These are phyloP conservation scores for Caenorhabditis sp. DNA, from an alignment of 2,888 invertebrate genomes.

Conservation along the genomic window DNA sequence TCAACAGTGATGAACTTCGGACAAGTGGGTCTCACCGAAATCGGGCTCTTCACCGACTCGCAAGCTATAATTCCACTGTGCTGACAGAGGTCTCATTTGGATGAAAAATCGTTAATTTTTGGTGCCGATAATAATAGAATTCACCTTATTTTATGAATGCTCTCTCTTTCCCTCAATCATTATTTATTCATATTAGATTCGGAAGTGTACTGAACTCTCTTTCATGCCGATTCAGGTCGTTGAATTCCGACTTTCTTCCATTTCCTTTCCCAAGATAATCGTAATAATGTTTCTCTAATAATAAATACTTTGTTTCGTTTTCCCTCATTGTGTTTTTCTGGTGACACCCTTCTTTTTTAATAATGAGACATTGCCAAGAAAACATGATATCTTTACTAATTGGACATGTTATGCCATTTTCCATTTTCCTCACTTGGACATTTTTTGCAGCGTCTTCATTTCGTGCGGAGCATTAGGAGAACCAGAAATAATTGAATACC, in stretches of 20 bases:
- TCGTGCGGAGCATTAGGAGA: background rate
- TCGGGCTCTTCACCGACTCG: conserved; percentile 62
- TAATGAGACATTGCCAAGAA: conserved; percentile 24
- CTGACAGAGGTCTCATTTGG: conserved; percentile 26
- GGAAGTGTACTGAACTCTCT: conserved; percentile 44
- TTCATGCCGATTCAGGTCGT: conserved; percentile 22
- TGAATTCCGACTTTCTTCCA: conserved; percentile 5
- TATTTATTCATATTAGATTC: conserved; percentile 50
- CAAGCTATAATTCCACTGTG: conserved; percentile 64
- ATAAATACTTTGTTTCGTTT: conserved; percentile 20
- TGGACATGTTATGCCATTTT: conserved; percentile 13
- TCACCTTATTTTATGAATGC: conserved; percentile 8
- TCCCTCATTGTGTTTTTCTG: background rate
- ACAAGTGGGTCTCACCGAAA: conserved; percentile 66
- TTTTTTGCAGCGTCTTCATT: background rate
- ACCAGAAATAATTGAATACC: too few relatives aligned
- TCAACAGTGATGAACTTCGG: conserved; percentile 62
- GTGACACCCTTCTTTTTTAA: conserved; percentile 15
- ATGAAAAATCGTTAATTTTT: background rate
- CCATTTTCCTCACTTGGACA: background rate
- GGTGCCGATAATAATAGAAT: conserved; percentile 12
- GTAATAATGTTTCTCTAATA: conserved; percentile 1
- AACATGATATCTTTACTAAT: conserved; percentile 37
- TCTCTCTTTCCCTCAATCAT: conserved; percentile 34
- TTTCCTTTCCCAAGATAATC: conserved; percentile 16